Percentiles rank a stretch among this genome's conserved stretches.
phyloP scores from a whole-genome alignment of 2,113 vertebrate species.

The Pristiophorus japonicus region DNA sequence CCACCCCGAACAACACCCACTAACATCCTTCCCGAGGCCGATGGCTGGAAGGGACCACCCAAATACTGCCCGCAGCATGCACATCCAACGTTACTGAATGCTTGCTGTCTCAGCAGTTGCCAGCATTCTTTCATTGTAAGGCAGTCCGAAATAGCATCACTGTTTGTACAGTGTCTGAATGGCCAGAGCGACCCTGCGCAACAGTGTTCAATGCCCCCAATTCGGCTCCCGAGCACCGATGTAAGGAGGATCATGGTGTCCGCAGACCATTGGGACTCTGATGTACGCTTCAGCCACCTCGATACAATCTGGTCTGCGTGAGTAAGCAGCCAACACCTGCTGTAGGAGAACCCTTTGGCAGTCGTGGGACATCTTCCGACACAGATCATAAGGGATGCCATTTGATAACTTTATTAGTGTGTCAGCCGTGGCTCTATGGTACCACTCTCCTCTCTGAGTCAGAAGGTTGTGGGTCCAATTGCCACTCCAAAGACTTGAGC shows the following conservation, averaged over 20 bases:
- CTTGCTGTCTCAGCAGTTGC: background rate
- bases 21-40: background rate
- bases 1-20: background rate
- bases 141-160: background rate
- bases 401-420: too few species aligned
- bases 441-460: background rate
- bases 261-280: background rate
- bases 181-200: background rate
- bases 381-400: background rate
- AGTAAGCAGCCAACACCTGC: background rate
- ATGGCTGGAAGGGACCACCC: background rate
- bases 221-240: background rate
- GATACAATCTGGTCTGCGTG: background rate
- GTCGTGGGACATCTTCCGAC: background rate
- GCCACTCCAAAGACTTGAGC: background rate
- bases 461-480: background rate
- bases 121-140: background rate
- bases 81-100: background rate
- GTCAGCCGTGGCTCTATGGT: background rate
- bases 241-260: background rate
- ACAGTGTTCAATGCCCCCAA: background rate
- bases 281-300: background rate
- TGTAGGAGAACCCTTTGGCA: background rate
- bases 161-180: background rate
- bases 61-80: background rate